A percentile compares a stretch with the other conserved stretches of the same genome.
Evolutionary conservation across 2,888 invertebrate species (phyloP).

Genomic region (Smittia sp.): DNA sequence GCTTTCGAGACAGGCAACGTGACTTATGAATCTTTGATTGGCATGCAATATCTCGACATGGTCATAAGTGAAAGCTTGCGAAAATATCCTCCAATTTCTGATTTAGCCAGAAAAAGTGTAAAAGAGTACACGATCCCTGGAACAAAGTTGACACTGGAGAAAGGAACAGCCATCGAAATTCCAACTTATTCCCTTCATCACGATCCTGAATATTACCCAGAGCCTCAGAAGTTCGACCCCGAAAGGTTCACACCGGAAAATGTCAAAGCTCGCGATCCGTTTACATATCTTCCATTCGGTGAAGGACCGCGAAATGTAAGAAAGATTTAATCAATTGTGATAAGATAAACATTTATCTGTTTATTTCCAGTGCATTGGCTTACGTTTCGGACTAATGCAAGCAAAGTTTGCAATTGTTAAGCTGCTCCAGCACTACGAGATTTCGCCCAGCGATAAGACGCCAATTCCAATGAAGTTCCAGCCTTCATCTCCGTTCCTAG

Average conservation of each 20-base stretch:
- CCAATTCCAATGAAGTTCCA: constrained; percentile 47
- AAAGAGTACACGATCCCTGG: constrained; percentile 42
- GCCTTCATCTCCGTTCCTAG: constrained; percentile 45
- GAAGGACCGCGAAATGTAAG: constrained; percentile 33
- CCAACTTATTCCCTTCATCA: constrained; percentile 47
- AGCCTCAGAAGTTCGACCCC: constrained; percentile 44
- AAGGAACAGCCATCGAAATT: constrained; percentile 44
- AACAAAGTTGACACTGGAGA: constrained; percentile 28
- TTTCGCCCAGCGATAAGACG: constrained; percentile 45
- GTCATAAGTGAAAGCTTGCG: constrained; percentile 48
- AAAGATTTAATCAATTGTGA: too few relatives aligned
- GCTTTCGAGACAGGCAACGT: constrained; percentile 48
- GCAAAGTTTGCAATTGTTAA: constrained; percentile 47
- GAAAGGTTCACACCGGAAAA: constrained; percentile 37
- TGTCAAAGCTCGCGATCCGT: constrained; percentile 42
- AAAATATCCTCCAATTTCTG: constrained; percentile 44
- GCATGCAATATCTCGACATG: constrained; percentile 53
- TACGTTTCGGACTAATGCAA: constrained; percentile 51
- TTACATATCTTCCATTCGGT: constrained; percentile 15
- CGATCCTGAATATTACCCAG: constrained; percentile 50
- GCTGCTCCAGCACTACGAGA: constrained; percentile 47
- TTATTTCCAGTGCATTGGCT: constrained; percentile 20
- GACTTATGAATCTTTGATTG: constrained; percentile 50
- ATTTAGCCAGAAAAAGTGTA: constrained; percentile 43
- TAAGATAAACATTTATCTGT: too few relatives aligned